These are phyloP conservation scores for Paratilapia polleni DNA, from an alignment of 2,113 vertebrate species.

Conservation along the genomic window DNA sequence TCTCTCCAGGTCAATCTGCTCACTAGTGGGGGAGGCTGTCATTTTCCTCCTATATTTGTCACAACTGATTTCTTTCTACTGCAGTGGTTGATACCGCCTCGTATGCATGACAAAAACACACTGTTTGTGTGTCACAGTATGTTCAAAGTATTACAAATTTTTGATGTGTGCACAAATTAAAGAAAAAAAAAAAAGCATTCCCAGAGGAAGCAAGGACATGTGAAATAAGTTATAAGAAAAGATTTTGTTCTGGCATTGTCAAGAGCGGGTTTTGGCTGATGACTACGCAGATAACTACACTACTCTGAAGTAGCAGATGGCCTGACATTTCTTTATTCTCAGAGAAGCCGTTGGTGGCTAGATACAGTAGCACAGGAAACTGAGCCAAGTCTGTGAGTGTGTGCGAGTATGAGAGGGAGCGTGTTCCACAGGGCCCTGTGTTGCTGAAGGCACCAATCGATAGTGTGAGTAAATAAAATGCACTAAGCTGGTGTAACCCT, in stretches of 20 bases:
- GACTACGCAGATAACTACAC: conserved; percentile 39
- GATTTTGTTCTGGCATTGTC: conserved; percentile 27
- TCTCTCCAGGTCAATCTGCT: conserved; percentile 67
- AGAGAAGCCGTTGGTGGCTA: conserved; percentile 35
- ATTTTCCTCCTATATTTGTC: conserved; percentile 57
- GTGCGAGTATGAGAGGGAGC: conserved; percentile 28
- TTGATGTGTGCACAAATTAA: background rate
- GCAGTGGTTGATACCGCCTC: background rate
- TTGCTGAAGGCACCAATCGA: conserved; percentile 79
- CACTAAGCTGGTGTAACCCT: conserved; percentile 80
- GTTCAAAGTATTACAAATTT: conserved; percentile 30
- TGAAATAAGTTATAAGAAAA: conserved; percentile 13
- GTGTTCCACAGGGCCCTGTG: conserved; percentile 56
- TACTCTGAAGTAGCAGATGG: conserved; percentile 62
- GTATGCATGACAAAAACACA: conserved; percentile 15
- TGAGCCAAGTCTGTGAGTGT: conserved; percentile 28
- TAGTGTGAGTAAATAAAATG: conserved; percentile 79
- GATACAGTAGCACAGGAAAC: conserved; percentile 48
- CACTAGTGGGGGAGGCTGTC: conserved; percentile 42
- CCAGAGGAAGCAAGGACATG: background rate
- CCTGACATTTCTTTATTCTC: conserved; percentile 46
- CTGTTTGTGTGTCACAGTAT: background rate
- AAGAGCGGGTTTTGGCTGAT: conserved; percentile 20
- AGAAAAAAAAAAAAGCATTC: conserved; percentile 2
- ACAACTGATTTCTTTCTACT: conserved; percentile 44